A percentile compares a stretch with the other conserved stretches of the same genome.
Conservation (phyloP, 53 echinoderm and acorn worm genomes). For the Holothuria scabra region DNA sequence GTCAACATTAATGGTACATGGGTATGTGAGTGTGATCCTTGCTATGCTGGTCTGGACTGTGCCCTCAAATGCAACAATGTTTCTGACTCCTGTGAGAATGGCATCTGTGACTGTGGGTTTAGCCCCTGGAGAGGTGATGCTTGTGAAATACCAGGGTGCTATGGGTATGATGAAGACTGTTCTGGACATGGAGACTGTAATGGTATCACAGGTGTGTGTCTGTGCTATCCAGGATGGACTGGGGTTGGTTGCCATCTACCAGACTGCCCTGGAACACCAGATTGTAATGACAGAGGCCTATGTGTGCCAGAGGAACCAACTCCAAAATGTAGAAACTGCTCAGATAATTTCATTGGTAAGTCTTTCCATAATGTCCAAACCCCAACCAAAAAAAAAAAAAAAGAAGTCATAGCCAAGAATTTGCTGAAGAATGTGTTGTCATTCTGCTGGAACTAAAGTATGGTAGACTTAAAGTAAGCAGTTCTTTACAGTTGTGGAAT, state of each 20-base stretch:
- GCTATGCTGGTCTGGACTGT: conserved; percentile 78
- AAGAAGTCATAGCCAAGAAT: too few species aligned
- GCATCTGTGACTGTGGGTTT: conserved; percentile 84
- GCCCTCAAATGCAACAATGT: conserved; percentile 67
- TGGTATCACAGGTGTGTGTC: conserved; percentile 60
- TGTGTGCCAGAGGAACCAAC: conserved; percentile 70
- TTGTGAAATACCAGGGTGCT: conserved; percentile 75
- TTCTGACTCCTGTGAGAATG: conserved; percentile 55
- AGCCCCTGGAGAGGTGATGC: conserved; percentile 79
- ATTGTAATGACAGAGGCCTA: conserved; percentile 76
- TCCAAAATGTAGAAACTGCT: conserved; percentile 69
- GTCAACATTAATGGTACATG: conserved; percentile 70
- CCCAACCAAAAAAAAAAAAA: too few species aligned
- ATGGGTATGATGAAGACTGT: conserved; percentile 80
- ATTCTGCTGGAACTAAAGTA: too few species aligned
- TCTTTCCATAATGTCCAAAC: too few species aligned
- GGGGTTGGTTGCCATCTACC: conserved; percentile 81
- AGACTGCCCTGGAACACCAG: conserved; percentile 87
- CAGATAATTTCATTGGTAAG: conserved; percentile 63
- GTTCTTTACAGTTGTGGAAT: too few species aligned
- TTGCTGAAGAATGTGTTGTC: too few species aligned
- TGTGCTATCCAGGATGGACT: conserved; percentile 79
- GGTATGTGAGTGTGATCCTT: conserved; percentile 80
- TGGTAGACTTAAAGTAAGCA: too few species aligned
- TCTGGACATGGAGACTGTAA: conserved; percentile 84